A percentile compares a stretch with the other conserved stretches of the same genome.
phyloP scores from a whole-genome alignment of 2,113 vertebrate species.

The Turnix velox region DNA sequence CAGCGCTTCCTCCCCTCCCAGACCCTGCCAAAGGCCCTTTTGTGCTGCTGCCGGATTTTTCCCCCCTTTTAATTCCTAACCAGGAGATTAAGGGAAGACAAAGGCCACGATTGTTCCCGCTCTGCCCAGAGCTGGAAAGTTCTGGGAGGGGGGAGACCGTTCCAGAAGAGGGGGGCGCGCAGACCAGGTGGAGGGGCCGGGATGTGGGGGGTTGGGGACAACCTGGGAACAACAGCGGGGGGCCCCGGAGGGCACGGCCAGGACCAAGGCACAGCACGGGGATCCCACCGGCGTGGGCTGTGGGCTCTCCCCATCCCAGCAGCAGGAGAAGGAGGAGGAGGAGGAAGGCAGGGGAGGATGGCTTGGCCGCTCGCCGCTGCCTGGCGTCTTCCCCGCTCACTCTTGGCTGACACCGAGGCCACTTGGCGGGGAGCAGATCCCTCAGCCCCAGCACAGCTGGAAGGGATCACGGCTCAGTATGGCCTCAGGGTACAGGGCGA shows the following conservation, averaged over 20 bases:
- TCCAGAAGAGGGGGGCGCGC: neutral
- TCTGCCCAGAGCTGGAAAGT: slow-evolving; percentile 49
- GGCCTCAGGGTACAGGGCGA: neutral
- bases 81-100: slow-evolving; percentile 63
- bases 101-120: slow-evolving; percentile 58
- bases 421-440: slow-evolving; percentile 51
- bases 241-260: neutral
- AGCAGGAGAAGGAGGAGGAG: neutral
- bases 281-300: neutral
- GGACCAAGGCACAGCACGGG: fast-evolving
- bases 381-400: slow-evolving; percentile 54
- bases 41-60: slow-evolving; percentile 23
- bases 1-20: neutral
- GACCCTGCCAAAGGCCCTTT: slow-evolving; percentile 40
- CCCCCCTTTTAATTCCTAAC: slow-evolving; percentile 62
- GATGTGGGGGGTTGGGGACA: neutral
- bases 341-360: neutral
- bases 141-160: slow-evolving; percentile 21
- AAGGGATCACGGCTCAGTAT: slow-evolving; percentile 36
- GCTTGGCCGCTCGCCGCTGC: slow-evolving; percentile 13
- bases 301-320: neutral
- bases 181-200: neutral
- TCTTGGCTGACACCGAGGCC: slow-evolving; percentile 62
- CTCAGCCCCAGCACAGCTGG: slow-evolving; percentile 60
- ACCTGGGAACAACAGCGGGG: neutral